These are phyloP conservation scores for Trididemnum nubilum DNA, from an alignment of 23 tunicate species.

Conservation along the genomic window DNA sequence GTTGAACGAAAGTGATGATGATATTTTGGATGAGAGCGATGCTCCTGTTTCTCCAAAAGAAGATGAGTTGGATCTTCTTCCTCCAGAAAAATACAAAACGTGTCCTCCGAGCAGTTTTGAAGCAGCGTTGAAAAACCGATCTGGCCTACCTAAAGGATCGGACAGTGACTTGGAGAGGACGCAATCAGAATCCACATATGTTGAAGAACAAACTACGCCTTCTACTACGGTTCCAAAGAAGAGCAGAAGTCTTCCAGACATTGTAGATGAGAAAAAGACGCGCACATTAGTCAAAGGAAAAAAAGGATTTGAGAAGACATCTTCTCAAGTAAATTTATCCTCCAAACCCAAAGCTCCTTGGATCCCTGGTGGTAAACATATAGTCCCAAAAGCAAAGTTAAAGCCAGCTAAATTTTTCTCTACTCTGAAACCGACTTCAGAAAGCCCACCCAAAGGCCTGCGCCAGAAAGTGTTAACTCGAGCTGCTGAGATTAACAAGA, in stretches of 20 bases:
- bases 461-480: slow-evolving; percentile 51
- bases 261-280: slow-evolving; percentile 33
- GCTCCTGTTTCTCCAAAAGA: slow-evolving; percentile 10
- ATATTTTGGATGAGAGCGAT: slow-evolving; percentile 12
- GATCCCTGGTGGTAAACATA: slow-evolving; percentile 11
- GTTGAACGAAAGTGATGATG: slow-evolving; percentile 15
- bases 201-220: background rate
- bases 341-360: slow-evolving; percentile 20
- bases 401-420: slow-evolving; percentile 69
- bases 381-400: background rate
- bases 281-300: slow-evolving; percentile 2
- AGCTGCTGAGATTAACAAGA: slow-evolving; percentile 55
- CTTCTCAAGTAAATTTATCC: slow-evolving; percentile 7
- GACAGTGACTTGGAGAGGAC: slow-evolving; percentile 35
- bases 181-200: background rate
- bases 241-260: slow-evolving; percentile 64
- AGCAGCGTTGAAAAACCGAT: slow-evolving; percentile 19
- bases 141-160: slow-evolving; percentile 19
- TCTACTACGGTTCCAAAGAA: slow-evolving; percentile 45
- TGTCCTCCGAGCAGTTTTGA: slow-evolving; percentile 63
- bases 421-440: slow-evolving; percentile 21
- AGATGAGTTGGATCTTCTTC: slow-evolving; percentile 35
- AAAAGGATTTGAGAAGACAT: slow-evolving; percentile 14
- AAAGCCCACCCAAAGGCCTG: slow-evolving; percentile 39
- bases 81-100: slow-evolving; percentile 62